These are phyloP conservation scores for Orthosia cruda DNA, from an alignment of 2,888 invertebrate genomes.

Conservation along the genomic window DNA sequence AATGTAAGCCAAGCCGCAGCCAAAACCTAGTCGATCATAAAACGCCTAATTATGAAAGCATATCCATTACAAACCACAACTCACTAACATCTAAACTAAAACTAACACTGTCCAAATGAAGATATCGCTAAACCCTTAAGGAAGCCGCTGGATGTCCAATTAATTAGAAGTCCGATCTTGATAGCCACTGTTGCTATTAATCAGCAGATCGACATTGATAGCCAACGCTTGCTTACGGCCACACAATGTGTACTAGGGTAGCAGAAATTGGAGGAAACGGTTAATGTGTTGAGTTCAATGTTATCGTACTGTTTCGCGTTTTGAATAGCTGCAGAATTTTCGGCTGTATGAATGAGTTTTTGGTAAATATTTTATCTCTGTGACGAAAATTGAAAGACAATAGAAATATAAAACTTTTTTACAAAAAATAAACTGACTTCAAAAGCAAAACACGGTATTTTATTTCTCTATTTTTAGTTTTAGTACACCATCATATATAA, in stretches of 20 bases:
- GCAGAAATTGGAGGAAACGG: conserved; percentile 2
- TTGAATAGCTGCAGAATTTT: not conserved
- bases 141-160: conserved; percentile 81
- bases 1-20: too few relatives aligned
- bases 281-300: not conserved
- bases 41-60: not conserved
- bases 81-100: conserved; percentile 45
- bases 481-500: too few relatives aligned
- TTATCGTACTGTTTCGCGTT: not conserved
- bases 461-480: too few relatives aligned
- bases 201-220: conserved; percentile 85
- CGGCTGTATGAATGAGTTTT: not conserved
- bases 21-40: not conserved
- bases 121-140: conserved; percentile 66
- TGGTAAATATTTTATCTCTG: not conserved
- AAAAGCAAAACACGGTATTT: too few relatives aligned
- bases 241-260: conserved; percentile 68
- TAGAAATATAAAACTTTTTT: too few relatives aligned
- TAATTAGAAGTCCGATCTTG: conserved; percentile 86
- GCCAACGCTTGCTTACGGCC: conserved; percentile 64
- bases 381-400: not conserved
- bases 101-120: conserved; percentile 62
- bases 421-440: too few relatives aligned
- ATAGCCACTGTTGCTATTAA: conserved; percentile 83
- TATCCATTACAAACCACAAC: conserved; percentile 17